Conservation (phyloP, 2,888 invertebrate species). For the Ophioninae sp. region DNA sequence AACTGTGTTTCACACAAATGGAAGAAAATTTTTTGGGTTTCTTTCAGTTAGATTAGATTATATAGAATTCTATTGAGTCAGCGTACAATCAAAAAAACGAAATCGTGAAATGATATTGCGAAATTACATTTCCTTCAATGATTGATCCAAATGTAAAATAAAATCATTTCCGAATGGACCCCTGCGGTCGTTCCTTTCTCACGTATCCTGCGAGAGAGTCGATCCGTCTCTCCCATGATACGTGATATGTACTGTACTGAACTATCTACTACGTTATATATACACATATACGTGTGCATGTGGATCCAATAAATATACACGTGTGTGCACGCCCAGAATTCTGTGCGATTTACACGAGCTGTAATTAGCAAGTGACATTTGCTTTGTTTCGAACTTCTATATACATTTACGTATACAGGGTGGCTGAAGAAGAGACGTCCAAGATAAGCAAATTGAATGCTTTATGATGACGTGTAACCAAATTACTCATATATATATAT, state of each 20-base stretch:
- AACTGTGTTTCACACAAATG: not conserved
- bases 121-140: not conserved
- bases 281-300: slow-evolving; percentile 2
- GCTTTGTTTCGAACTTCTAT: slow-evolving; percentile 35
- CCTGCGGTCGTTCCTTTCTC: slow-evolving; percentile 64
- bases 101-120: not conserved
- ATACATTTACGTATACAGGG: slow-evolving; percentile 11
- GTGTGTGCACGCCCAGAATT: slow-evolving; percentile 10
- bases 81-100: not conserved
- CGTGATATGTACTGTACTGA: slow-evolving; percentile 50
- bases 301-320: not conserved
- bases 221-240: slow-evolving; percentile 60
- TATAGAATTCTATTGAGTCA: not conserved
- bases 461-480: too few relatives aligned
- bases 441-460: too few relatives aligned
- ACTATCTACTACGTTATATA: slow-evolving; percentile 7
- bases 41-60: not conserved
- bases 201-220: slow-evolving; percentile 59
- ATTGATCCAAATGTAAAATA: slow-evolving; percentile 24
- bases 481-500: too few relatives aligned
- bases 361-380: slow-evolving; percentile 66
- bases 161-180: slow-evolving; percentile 58
- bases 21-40: not conserved
- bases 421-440: too few relatives aligned
- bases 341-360: slow-evolving; percentile 39